These are phyloP conservation scores for Iguana delicatissima DNA, from an alignment of 2,797 vertebrate genomes.

Conservation along the genomic window DNA sequence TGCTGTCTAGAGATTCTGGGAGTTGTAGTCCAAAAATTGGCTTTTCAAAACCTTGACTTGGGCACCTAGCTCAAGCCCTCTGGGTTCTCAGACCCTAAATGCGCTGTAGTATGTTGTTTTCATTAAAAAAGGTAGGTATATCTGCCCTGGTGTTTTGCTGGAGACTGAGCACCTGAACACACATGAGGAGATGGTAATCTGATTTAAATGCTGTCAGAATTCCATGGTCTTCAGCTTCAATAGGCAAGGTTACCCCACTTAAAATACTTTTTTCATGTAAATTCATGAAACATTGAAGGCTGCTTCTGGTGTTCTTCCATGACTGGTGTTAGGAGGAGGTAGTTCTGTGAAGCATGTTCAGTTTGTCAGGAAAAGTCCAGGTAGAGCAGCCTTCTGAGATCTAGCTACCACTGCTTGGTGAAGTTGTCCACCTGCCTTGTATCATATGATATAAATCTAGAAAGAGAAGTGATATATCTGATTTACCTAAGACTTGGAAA, in stretches of 20 bases:
- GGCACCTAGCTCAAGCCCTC: background rate
- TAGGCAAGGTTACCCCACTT: too few relatives aligned
- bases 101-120: background rate
- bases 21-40: too few relatives aligned
- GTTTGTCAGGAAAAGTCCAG: background rate
- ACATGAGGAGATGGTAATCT: background rate
- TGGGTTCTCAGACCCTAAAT: background rate
- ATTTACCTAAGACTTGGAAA: background rate
- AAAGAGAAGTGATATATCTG: background rate
- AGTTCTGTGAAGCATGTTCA: background rate
- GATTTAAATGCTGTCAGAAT: slow-evolving; percentile 4
- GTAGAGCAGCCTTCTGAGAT: background rate
- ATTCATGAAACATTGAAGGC: background rate
- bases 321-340: background rate
- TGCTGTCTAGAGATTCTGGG: too few relatives aligned
- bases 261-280: background rate
- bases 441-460: background rate
- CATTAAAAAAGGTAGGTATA: background rate
- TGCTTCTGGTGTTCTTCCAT: background rate
- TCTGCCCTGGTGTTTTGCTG: slow-evolving; percentile 1
- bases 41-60: too few relatives aligned
- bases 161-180: accelerated
- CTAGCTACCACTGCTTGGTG: background rate
- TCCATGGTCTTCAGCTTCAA: background rate
- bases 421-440: background rate